Evolutionary conservation across 2,797 vertebrate species (phyloP).

Genomic region (Sebastes itinus): DNA sequence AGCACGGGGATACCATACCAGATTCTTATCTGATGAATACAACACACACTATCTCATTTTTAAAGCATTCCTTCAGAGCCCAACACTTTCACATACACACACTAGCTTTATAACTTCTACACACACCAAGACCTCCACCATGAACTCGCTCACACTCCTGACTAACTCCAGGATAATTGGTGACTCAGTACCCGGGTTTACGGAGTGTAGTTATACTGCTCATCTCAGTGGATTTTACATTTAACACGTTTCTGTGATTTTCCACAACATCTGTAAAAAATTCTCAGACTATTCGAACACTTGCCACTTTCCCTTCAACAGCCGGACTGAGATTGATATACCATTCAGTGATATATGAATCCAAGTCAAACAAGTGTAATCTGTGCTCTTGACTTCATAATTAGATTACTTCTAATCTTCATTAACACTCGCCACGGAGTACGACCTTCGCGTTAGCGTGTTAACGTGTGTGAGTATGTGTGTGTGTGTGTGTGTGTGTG

Average conservation of each 20-base stretch:
- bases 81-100: neutral
- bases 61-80: slow-evolving; percentile 61
- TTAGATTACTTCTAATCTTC: slow-evolving; percentile 27
- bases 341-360: neutral
- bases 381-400: slow-evolving; percentile 1
- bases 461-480: neutral
- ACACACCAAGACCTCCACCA: neutral
- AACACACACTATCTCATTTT: slow-evolving; percentile 31
- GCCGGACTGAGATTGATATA: neutral
- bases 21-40: neutral
- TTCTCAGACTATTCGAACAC: neutral
- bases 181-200: slow-evolving; percentile 45
- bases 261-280: neutral
- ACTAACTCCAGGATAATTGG: slow-evolving; percentile 11
- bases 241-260: slow-evolving; percentile 40
- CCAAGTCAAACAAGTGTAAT: slow-evolving; percentile 19
- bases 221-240: slow-evolving; percentile 41
- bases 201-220: slow-evolving; percentile 26
- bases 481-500: slow-evolving; percentile 14
- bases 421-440: neutral
- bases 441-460: slow-evolving; percentile 1
- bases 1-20: neutral
- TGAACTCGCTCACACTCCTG: neutral
- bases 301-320: neutral
- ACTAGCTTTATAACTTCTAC: neutral